Evolutionary conservation across 1,140 invertebrate genomes (phyloP), one percentile per base, ranked within the genome.

Genomic region (Drosophila triauraria): DNA sequence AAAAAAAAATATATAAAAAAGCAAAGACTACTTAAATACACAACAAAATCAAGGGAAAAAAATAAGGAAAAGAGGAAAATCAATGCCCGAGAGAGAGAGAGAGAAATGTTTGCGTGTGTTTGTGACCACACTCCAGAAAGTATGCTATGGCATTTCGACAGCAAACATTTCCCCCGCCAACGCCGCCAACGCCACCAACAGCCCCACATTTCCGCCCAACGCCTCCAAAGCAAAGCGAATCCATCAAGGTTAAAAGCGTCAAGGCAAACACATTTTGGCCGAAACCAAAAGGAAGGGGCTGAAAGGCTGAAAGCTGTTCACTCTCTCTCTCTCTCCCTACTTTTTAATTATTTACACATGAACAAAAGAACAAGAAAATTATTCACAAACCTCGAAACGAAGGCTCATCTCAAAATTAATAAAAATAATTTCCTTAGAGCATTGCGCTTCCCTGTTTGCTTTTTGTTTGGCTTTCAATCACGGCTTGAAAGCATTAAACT

Each of bases 261-360:
- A 86, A 72, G 62, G 79, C 79, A 82, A 86, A 82, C 75, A 82
- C 75, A 87, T 82, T 82, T 86, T 87, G 65, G 82, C 82, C 62
- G 51, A 60, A 43, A 40, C 32, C 42, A 64, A 62, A 44, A 61
- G 13, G 32, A 7, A 40, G 46, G 40, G 43, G 43, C 9, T 23
- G 5, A 35, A 42, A 40, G 40, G 40, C 5, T 48, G 53, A n/a
- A 54, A 54, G 15, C 25, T 15, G n/a, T 10, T 47, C 59, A 12
- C 17, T 38, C 7, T 23, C 30, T 13, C 0, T n/a, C 50, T 60
- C 1, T 7, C 20, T 20, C 20, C 20, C 20, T 20, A 20, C 20
- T 32, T 23, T 10, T n/a, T 9, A 30, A 23, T 50, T 32, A 27
- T 57, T 43, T 38, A 38, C 13, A 38, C 32, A 38, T 20, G 6